These are phyloP conservation scores for Nicator chloris DNA, from an alignment of 2,113 vertebrate species.

Conservation along the genomic window DNA sequence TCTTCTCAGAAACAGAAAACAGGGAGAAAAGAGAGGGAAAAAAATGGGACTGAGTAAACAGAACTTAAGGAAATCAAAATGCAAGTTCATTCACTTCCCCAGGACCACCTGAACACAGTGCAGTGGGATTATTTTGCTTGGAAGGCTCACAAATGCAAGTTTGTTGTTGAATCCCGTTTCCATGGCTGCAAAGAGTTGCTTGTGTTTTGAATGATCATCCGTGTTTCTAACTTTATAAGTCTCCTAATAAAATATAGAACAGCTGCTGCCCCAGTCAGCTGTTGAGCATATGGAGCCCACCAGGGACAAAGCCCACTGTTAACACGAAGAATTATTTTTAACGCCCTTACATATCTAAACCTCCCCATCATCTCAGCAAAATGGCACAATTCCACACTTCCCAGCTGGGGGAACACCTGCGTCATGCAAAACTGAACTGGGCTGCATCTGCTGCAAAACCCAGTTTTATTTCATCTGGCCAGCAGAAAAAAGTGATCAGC, in stretches of 20 bases:
- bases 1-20: slow-evolving; percentile 20
- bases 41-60: background rate
- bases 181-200: slow-evolving; percentile 66
- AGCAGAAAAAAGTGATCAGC: slow-evolving; percentile 67
- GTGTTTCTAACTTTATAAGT: slow-evolving; percentile 70
- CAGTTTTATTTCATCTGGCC: slow-evolving; percentile 71
- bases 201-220: slow-evolving; percentile 68
- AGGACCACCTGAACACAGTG: slow-evolving; percentile 63
- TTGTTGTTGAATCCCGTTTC: slow-evolving; percentile 72
- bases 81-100: slow-evolving; percentile 47
- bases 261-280: slow-evolving; percentile 73
- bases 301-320: slow-evolving; percentile 72
- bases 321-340: slow-evolving; percentile 73
- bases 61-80: slow-evolving; percentile 22
- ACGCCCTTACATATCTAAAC: slow-evolving; percentile 74
- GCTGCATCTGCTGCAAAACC: slow-evolving; percentile 68
- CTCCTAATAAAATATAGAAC: slow-evolving; percentile 72
- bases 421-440: slow-evolving; percentile 49
- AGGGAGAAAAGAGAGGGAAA: background rate
- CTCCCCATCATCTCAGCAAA: slow-evolving; percentile 68
- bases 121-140: slow-evolving; percentile 69
- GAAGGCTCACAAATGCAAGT: slow-evolving; percentile 66
- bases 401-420: slow-evolving; percentile 78
- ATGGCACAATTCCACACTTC: slow-evolving; percentile 71
- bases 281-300: slow-evolving; percentile 67